Percentiles rank a stretch among this genome's conserved stretches.
Conservation (phyloP, 1,140 invertebrate genomes). For the Chionoecetes opilio region DNA sequence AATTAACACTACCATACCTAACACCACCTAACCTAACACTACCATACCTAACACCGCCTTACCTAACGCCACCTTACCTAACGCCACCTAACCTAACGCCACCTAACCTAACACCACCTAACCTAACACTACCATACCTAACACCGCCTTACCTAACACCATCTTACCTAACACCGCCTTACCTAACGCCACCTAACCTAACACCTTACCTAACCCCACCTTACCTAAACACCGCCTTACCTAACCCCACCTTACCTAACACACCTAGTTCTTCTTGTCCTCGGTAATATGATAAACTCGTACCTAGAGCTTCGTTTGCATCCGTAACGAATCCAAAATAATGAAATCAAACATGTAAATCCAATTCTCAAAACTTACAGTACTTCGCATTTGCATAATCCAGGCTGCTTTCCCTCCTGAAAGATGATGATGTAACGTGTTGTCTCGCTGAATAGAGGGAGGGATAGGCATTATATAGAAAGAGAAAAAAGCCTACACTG, state of each 20-base stretch:
- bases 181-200: no score
- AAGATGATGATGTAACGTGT: slow-evolving; percentile 13
- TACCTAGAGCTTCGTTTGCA: slow-evolving; percentile 6
- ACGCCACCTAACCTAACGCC: no score
- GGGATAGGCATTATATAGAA: neutral
- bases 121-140: no score
- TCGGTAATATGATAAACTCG: neutral
- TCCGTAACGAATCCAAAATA: slow-evolving; percentile 43
- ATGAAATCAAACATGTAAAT: slow-evolving; percentile 51
- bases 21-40: no score
- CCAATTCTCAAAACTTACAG: neutral
- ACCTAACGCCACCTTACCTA: no score
- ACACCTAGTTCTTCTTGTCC: neutral
- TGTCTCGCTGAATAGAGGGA: neutral
- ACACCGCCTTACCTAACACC: no score
- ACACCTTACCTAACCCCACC: no score
- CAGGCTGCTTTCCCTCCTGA: neutral
- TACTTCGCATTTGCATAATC: slow-evolving; percentile 47
- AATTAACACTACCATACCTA: no score
- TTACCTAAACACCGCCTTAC: no score
- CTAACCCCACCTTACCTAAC: neutral
- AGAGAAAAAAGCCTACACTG: neutral
- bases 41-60: no score
- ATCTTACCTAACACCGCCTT: no score
- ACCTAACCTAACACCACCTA: no score